Conservation (phyloP, 1,140 invertebrate genomes). For the Rhagoletis pomonella region DNA sequence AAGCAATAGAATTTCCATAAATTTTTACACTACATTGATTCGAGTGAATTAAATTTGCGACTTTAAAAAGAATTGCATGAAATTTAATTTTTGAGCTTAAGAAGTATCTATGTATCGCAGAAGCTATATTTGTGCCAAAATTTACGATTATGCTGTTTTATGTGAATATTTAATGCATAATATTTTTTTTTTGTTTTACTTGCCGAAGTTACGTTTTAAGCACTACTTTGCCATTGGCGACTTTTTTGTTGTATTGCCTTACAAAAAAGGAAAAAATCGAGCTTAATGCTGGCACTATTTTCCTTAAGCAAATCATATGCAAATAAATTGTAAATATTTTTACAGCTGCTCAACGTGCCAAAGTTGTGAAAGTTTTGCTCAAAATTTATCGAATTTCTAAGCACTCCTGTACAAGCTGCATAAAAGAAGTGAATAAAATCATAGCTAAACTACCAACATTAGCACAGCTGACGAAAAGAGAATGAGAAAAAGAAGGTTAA, state of each 20-base stretch:
- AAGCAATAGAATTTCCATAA: not conserved
- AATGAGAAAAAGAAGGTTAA: not conserved
- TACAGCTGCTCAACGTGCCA: slow-evolving; percentile 10
- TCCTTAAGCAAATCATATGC: slow-evolving; percentile 41
- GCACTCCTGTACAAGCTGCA: not conserved
- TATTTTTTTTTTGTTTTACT: no score
- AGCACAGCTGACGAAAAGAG: not conserved
- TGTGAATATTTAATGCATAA: no score
- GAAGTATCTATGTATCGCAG: no score
- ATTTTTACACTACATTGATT: slow-evolving; percentile 2
- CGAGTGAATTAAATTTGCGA: not conserved
- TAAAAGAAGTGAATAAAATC: not conserved
- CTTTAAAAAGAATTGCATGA: not conserved
- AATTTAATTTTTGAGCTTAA: not conserved
- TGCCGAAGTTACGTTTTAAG: no score
- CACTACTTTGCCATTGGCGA: no score
- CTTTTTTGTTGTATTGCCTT: no score
- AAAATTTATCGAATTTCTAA: slow-evolving; percentile 21
- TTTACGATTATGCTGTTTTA: no score
- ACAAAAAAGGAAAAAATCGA: no score
- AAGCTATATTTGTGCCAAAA: no score
- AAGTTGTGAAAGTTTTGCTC: slow-evolving; percentile 24
- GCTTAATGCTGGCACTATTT: not conserved
- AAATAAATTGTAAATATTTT: slow-evolving; percentile 50
- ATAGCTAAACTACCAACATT: no score